phyloP scores from a whole-genome alignment of 2,888 invertebrate species.

The Candidula unifasciata region DNA sequence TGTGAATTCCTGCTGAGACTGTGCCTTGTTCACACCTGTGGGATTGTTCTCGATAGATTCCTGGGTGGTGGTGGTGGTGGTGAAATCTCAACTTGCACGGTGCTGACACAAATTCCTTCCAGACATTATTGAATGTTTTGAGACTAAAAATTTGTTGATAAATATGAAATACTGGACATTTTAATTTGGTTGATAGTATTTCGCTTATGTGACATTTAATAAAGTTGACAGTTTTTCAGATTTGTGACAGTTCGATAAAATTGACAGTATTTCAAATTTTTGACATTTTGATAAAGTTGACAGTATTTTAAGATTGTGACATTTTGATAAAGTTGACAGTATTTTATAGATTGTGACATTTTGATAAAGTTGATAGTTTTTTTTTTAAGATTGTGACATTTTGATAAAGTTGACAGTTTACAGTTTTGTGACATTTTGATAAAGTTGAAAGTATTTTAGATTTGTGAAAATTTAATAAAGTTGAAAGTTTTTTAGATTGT shows the following conservation, averaged over 20 bases:
- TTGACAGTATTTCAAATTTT: neutral
- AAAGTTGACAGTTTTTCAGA: neutral
- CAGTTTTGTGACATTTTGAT: too few relatives aligned
- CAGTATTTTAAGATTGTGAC: too few relatives aligned
- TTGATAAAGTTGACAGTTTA: too few relatives aligned
- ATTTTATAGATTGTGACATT: too few relatives aligned
- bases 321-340: too few relatives aligned
- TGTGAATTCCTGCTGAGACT: neutral
- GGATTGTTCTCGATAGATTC: too few relatives aligned
- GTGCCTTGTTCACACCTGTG: neutral
- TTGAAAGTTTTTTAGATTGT: too few relatives aligned
- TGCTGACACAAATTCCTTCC: neutral
- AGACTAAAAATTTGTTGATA: neutral
- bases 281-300: neutral
- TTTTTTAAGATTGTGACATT: too few relatives aligned
- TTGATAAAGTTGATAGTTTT: too few relatives aligned
- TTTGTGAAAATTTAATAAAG: neutral
- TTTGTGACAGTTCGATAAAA: neutral
- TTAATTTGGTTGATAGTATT: neutral
- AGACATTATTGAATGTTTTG: neutral
- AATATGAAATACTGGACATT: neutral
- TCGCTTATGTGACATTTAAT: neutral
- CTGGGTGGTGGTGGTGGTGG: too few relatives aligned
- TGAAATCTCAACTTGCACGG: slow-evolving; percentile 1
- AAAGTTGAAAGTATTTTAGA: too few relatives aligned